These are phyloP conservation scores for Nyctibius grandis DNA, from an alignment of 2,797 vertebrate species.

Conservation along the genomic window DNA sequence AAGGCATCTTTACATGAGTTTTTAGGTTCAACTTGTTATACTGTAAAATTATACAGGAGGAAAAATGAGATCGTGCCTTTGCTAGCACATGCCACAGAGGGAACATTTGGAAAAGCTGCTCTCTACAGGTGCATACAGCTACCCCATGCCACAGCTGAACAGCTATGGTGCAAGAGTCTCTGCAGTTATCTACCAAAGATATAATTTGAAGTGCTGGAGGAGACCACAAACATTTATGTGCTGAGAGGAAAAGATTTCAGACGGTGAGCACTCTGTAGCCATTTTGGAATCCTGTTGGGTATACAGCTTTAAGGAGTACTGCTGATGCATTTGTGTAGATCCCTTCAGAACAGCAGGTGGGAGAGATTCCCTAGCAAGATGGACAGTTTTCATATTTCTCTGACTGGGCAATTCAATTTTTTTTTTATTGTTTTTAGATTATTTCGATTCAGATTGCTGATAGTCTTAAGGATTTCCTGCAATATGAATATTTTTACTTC, in stretches of 20 bases:
- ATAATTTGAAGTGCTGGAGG: not conserved
- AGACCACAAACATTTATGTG: not conserved
- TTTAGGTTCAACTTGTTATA: not conserved
- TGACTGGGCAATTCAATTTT: not conserved
- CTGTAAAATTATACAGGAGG: not conserved
- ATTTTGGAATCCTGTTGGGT: not conserved
- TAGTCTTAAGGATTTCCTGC: not conserved
- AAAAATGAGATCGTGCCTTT: not conserved
- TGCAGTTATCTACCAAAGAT: constrained; percentile 58
- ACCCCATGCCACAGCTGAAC: not conserved
- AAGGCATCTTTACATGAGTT: not conserved
- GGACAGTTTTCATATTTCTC: not conserved
- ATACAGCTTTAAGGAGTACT: constrained; percentile 23
- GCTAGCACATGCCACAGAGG: not conserved
- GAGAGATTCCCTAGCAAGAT: not conserved
- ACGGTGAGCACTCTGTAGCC: not conserved
- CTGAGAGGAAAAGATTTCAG: not conserved
- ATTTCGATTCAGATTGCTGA: not conserved
- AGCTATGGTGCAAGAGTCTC: not conserved
- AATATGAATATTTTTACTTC: not conserved
- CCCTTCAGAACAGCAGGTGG: not conserved
- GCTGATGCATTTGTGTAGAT: constrained; percentile 7
- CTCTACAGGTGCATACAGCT: not conserved
- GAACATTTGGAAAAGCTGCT: not conserved
- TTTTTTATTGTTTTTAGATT: not conserved